Evolutionary conservation across 1,140 invertebrate genomes (phyloP).

Genomic region (Ladona fulva): DNA sequence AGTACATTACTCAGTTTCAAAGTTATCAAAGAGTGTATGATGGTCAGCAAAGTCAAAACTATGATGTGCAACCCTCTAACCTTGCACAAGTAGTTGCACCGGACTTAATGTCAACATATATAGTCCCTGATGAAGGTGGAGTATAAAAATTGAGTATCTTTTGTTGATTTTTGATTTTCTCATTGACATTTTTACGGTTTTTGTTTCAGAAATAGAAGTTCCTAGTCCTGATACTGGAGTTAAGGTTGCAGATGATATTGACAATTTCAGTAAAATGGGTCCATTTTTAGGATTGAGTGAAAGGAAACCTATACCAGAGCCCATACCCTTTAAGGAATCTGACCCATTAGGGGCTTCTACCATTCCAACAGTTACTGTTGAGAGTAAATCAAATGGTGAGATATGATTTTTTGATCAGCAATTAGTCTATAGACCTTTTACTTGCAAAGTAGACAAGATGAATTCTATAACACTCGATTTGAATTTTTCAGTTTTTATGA

Average conservation of each 20-base stretch:
- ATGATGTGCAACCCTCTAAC: conserved; percentile 14
- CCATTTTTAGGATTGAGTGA: conserved; percentile 35
- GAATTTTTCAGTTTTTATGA: too few species aligned
- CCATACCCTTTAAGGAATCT: conserved; percentile 37
- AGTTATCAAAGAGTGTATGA: conserved; percentile 19
- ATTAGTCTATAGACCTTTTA: not conserved
- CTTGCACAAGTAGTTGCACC: conserved; percentile 19
- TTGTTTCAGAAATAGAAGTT: conserved; percentile 25
- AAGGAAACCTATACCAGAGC: conserved; percentile 36
- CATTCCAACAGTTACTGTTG: conserved; percentile 31
- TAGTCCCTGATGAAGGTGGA: conserved; percentile 20
- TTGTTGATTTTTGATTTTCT: not conserved
- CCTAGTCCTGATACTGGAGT: conserved; percentile 28
- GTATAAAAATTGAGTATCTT: not conserved
- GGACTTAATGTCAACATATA: conserved; percentile 18
- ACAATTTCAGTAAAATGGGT: conserved; percentile 22
- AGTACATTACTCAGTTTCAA: conserved; percentile 30
- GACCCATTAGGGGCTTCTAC: conserved; percentile 47
- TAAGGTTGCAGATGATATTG: conserved; percentile 25
- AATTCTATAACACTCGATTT: too few species aligned
- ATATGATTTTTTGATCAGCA: conserved; percentile 19
- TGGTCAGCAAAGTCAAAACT: not conserved
- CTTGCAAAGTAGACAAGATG: too few species aligned
- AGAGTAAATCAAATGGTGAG: conserved; percentile 23
- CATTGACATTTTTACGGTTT: conserved; percentile 7